These are phyloP conservation scores for Gadopsis bispinosus DNA, from an alignment of 2,797 vertebrate species.

Conservation along the genomic window DNA sequence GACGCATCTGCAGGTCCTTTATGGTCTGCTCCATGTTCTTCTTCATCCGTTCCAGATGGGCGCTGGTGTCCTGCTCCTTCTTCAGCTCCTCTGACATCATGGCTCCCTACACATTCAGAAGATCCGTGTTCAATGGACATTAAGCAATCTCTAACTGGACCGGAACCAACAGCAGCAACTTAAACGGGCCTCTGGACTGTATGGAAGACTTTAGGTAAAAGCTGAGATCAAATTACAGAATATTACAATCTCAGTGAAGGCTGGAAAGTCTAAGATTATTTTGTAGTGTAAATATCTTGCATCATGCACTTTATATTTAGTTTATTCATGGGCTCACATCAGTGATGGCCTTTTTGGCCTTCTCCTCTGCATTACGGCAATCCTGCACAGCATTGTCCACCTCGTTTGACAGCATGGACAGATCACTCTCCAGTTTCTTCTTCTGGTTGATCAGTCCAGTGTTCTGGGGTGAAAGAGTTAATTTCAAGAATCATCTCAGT, in stretches of 20 bases:
- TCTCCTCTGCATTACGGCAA: slow-evolving; percentile 92
- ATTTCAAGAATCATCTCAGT: background rate
- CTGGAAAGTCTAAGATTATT: background rate
- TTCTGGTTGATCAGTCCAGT: slow-evolving; percentile 93
- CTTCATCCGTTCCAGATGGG: slow-evolving; percentile 95
- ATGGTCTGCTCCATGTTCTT: slow-evolving; percentile 96
- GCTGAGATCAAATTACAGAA: background rate
- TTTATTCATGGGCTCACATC: slow-evolving; percentile 82
- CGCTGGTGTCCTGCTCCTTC: slow-evolving; percentile 94
- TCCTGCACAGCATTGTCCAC: slow-evolving; percentile 93
- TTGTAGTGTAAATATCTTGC: background rate
- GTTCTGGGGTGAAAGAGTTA: slow-evolving; percentile 83
- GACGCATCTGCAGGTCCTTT: slow-evolving; percentile 93
- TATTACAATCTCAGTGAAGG: background rate
- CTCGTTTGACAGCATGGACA: slow-evolving; percentile 88
- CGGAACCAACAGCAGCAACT: background rate
- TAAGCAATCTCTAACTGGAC: background rate
- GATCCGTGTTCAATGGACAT: background rate
- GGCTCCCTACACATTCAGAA: slow-evolving; percentile 81
- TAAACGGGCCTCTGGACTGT: background rate
- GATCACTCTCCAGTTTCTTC: slow-evolving; percentile 92
- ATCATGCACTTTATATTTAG: background rate
- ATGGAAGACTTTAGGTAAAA: background rate
- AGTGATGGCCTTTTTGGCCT: slow-evolving; percentile 94
- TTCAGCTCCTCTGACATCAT: slow-evolving; percentile 98